These are phyloP conservation scores for Oreocharis arfaki DNA, from an alignment of 2,113 vertebrate genomes.

Conservation along the genomic window DNA sequence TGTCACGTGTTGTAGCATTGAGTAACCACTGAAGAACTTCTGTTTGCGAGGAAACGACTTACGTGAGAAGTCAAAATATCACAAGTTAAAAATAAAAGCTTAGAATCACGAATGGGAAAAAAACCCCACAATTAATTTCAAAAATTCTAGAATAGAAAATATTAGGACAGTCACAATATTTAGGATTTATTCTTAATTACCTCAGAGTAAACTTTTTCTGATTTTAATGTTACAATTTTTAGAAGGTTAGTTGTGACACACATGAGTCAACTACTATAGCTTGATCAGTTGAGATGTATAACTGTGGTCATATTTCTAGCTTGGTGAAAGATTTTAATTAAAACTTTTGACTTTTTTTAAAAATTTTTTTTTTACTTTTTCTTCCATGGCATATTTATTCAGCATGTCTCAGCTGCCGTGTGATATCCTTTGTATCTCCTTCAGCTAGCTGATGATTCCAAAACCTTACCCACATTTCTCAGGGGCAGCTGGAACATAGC, in stretches of 20 bases:
- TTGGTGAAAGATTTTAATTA: neutral
- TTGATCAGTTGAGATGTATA: neutral
- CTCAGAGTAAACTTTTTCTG: neutral
- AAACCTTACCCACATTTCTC: neutral
- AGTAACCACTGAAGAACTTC: neutral
- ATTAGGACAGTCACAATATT: neutral
- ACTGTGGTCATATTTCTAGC: neutral
- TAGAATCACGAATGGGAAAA: neutral
- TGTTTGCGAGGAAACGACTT: neutral
- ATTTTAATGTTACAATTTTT: neutral
- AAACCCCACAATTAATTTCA: accelerated
- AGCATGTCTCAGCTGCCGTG: neutral
- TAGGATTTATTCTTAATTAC: neutral
- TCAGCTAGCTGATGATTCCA: neutral
- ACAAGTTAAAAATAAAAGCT: neutral
- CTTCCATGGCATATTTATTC: neutral
- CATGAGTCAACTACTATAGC: neutral
- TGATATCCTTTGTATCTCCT: neutral
- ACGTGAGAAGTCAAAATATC: neutral
- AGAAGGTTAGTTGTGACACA: neutral
- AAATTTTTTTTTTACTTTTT: neutral
- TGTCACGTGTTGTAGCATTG: neutral
- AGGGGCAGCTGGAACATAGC: neutral
- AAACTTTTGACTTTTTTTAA: neutral
- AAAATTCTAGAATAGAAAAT: neutral